Conservation (phyloP, 2,797 vertebrate species). For the Coendou prehensilis region DNA sequence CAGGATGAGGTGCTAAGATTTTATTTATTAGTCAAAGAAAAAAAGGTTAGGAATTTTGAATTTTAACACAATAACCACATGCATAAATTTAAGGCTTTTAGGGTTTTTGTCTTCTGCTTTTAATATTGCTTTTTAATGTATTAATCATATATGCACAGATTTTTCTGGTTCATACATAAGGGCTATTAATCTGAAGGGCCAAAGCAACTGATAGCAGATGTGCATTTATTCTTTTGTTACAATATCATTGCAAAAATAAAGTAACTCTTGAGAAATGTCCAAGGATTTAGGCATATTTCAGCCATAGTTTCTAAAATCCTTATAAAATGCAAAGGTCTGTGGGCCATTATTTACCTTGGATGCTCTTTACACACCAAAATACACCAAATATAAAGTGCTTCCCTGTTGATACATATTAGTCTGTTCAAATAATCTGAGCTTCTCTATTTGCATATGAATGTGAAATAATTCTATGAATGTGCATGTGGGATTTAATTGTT, state of each 20-base stretch:
- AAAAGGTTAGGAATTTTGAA: background rate
- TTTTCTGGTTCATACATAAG: background rate
- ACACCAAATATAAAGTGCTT: background rate
- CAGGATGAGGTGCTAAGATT: background rate
- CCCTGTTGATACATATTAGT: conserved; percentile 78
- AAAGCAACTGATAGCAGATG: background rate
- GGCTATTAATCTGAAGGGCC: background rate
- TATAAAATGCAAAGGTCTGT: conserved; percentile 1
- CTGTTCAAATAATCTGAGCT: conserved; percentile 85
- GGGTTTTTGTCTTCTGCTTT: conserved; percentile 1
- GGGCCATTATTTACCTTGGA: background rate
- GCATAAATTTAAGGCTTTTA: background rate
- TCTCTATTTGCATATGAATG: conserved; percentile 90
- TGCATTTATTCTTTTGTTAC: conserved; percentile 43
- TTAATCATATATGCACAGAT: background rate
- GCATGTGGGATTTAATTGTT: conserved; percentile 89
- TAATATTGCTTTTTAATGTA: background rate
- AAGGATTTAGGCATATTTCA: background rate
- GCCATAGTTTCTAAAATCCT: background rate
- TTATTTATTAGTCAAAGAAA: background rate
- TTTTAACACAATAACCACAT: background rate
- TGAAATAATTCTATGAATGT: conserved; percentile 90
- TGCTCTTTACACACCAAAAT: conserved; percentile 40
- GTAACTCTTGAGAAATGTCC: background rate
- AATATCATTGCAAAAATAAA: background rate